Base-by-base conservation (phyloP, 2,113 vertebrate species). In the Nothoprocta perdicaria region DNA sequence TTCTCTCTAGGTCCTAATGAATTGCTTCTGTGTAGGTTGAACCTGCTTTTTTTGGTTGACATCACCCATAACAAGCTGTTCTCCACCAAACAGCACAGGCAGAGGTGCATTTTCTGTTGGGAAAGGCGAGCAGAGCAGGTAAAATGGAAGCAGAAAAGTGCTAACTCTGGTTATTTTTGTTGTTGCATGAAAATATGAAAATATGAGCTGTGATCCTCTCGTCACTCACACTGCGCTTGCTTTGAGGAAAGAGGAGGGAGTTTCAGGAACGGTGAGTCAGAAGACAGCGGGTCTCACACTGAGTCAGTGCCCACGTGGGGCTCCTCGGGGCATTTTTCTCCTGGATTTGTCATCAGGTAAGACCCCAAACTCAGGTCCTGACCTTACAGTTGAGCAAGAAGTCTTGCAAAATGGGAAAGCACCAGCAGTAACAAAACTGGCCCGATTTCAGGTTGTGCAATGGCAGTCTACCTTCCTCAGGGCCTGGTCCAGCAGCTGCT, bases 11-110 rank as follows among this genome's bases (percentile, higher is more conserved):
- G 5, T 50, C 75, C 52, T 88, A 84, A 91, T 31, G 2, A 35
- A 76, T 55, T 79, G 73, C 69, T 94, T 90, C 76, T 88, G 61
- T 75, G 96, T 80, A 74, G 17, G 57, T 90, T 75, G 35, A 78
- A 90, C 62, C 60, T 95, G 60, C 3, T 77, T 86, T 65, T 38
- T 53, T 45, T n/a, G 78, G 46, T 43, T 93, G 24, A 31, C 58
- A 78, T 48, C 11, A 61, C 4, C 29, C 18, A 24, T 11, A 85
- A 55, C 17, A 7, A 65, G 58, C 11, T 45, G 3, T 19, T 69
- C 31, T 84, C 22, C 26, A 6, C 22, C 63, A 45, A 35, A 73
- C 40, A 61, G 26, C 41, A 75, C 61, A 86, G 41, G 53, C 27
- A 92, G 26, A 14, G 84, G 53, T 69, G 21, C 26, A 81, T 24